phyloP scores from a whole-genome alignment of 1,140 invertebrate genomes.

The Lordiphosa collinella region DNA sequence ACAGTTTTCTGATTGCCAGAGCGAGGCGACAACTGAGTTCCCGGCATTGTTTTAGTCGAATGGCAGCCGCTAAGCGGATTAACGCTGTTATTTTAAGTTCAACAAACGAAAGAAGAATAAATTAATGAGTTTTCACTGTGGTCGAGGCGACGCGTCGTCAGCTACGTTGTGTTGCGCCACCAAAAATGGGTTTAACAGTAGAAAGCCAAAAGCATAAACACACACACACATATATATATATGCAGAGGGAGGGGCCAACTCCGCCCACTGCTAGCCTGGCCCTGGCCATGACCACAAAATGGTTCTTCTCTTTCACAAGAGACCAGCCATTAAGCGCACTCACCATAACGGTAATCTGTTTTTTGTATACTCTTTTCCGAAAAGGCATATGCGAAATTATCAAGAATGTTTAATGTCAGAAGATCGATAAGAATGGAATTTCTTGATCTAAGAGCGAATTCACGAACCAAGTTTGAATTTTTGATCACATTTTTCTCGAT shows the following conservation, averaged over 20 bases:
- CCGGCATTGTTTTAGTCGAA: slow-evolving; percentile 64
- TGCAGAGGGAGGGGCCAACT: background rate
- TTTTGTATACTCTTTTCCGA: slow-evolving; percentile 9
- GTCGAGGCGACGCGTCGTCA: slow-evolving; percentile 37
- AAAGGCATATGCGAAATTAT: background rate
- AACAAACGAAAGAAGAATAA: slow-evolving; percentile 75
- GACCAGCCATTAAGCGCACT: slow-evolving; percentile 52
- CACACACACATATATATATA: slow-evolving; percentile 29
- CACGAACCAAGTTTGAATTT: too few relatives aligned
- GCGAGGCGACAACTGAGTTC: slow-evolving; percentile 17
- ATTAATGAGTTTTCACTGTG: slow-evolving; percentile 77
- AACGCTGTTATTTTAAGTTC: slow-evolving; percentile 77
- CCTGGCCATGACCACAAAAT: slow-evolving; percentile 45
- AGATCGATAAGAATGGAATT: too few relatives aligned
- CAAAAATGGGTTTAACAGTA: slow-evolving; percentile 62
- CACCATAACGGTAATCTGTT: slow-evolving; percentile 56
- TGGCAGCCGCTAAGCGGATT: slow-evolving; percentile 69
- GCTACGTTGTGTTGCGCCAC: slow-evolving; percentile 5
- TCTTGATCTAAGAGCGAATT: too few relatives aligned
- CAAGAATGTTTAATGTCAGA: too few relatives aligned
- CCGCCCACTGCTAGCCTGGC: slow-evolving; percentile 15
- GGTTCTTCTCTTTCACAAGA: slow-evolving; percentile 11
- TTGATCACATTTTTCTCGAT: too few relatives aligned
- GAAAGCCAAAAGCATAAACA: slow-evolving; percentile 64
- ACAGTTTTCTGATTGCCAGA: slow-evolving; percentile 42